Evolutionary conservation across 2,797 vertebrate species (phyloP).

Genomic region (Notolepis coatsorum): DNA sequence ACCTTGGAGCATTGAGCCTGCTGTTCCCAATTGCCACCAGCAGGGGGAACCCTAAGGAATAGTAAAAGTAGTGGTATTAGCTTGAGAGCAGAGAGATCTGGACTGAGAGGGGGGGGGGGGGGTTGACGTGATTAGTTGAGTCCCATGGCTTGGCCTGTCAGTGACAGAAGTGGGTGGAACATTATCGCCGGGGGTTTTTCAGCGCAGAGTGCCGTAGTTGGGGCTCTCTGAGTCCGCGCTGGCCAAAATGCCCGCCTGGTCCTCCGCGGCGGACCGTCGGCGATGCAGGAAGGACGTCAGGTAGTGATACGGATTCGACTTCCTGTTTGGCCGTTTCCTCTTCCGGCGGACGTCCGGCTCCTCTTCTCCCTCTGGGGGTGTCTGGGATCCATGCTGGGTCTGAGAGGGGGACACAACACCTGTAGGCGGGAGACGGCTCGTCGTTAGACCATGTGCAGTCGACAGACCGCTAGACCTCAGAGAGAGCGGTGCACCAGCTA

Average conservation of each 20-base stretch:
- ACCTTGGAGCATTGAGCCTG: constrained; percentile 48
- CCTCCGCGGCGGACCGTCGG: constrained; percentile 90
- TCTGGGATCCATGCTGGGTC: constrained; percentile 97
- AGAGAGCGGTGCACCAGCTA: too few species aligned
- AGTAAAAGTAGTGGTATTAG: constrained; percentile 64
- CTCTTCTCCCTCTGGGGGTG: constrained; percentile 89
- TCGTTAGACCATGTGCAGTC: background rate
- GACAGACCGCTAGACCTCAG: too few species aligned
- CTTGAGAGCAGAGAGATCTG: constrained; percentile 47
- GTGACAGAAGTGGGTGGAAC: constrained; percentile 47
- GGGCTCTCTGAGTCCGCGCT: constrained; percentile 90
- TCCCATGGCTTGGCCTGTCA: constrained; percentile 73
- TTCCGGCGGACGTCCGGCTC: constrained; percentile 92
- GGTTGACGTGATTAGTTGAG: constrained; percentile 43
- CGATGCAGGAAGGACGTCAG: constrained; percentile 92
- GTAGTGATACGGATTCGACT: constrained; percentile 91
- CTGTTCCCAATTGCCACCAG: constrained; percentile 49
- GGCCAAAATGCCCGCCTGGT: constrained; percentile 95
- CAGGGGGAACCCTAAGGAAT: constrained; percentile 52
- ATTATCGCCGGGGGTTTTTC: constrained; percentile 60
- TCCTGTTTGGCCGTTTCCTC: constrained; percentile 92
- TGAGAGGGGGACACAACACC: constrained; percentile 94
- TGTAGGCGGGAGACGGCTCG: constrained; percentile 58
- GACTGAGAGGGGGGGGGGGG: constrained; percentile 41
- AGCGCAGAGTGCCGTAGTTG: constrained; percentile 91